These are phyloP conservation scores for Calidris pygmaea DNA, from an alignment of 2,113 vertebrate genomes.

Conservation along the genomic window DNA sequence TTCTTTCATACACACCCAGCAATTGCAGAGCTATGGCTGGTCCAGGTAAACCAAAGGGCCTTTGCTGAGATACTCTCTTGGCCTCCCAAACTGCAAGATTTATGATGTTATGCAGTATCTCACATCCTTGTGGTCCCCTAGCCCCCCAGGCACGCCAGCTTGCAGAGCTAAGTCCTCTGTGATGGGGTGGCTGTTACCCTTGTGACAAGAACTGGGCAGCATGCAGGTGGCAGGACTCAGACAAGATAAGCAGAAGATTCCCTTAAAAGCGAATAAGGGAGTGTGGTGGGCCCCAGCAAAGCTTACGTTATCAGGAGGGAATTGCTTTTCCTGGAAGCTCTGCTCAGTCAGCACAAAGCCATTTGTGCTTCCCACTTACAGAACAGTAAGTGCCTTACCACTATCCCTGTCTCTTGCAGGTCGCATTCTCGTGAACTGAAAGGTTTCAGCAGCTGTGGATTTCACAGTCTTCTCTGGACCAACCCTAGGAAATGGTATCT, in stretches of 20 bases:
- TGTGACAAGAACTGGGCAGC: background rate
- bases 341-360: background rate
- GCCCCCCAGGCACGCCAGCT: background rate
- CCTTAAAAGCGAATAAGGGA: background rate
- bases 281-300: background rate
- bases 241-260: background rate
- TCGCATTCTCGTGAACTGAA: background rate
- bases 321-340: background rate
- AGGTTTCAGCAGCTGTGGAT: constrained; percentile 4
- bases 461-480: constrained; percentile 29
- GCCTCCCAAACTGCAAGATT: background rate
- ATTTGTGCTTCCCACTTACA: background rate
- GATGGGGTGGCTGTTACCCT: background rate
- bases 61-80: background rate
- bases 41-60: background rate
- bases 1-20: background rate
- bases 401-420: background rate
- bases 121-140: background rate
- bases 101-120: background rate
- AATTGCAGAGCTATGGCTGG: background rate
- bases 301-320: background rate
- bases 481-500: background rate
- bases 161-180: background rate
- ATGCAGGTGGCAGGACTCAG: background rate
- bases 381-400: background rate